These are phyloP conservation scores for Pachliopta kotzebuea DNA, from an alignment of 2,888 invertebrate species.

Conservation along the genomic window DNA sequence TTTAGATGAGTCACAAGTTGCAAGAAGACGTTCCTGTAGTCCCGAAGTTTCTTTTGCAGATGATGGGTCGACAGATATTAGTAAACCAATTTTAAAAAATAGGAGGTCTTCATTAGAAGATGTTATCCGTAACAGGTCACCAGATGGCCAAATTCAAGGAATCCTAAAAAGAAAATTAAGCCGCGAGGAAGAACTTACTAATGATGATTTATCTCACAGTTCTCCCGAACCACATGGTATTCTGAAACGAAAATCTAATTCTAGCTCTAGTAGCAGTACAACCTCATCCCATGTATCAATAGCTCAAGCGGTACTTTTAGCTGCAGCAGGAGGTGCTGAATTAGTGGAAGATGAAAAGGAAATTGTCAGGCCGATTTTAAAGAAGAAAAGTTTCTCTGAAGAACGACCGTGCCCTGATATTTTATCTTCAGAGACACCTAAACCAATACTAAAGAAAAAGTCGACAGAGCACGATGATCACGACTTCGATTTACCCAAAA, in stretches of 20 bases:
- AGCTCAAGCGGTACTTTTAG: constrained; percentile 83
- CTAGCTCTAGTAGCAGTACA: constrained; percentile 83
- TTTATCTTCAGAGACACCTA: constrained; percentile 74
- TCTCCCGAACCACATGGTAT: constrained; percentile 89
- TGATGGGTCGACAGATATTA: constrained; percentile 78
- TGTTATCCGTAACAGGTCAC: constrained; percentile 82
- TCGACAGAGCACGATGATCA: constrained; percentile 88
- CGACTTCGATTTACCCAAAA: constrained; percentile 86
- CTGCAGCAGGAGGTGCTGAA: constrained; percentile 82
- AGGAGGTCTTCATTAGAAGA: constrained; percentile 87
- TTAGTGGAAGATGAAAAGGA: constrained; percentile 80
- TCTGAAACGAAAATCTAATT: constrained; percentile 88
- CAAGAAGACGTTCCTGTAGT: constrained; percentile 84
- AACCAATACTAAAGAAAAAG: constrained; percentile 93
- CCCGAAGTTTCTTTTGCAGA: constrained; percentile 84
- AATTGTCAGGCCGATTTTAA: constrained; percentile 87
- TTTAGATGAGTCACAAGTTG: constrained; percentile 88
- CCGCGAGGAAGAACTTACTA: constrained; percentile 82
- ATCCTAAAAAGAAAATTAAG: constrained; percentile 87
- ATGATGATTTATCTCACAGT: constrained; percentile 81
- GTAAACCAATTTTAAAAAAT: constrained; percentile 84
- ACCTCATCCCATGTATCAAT: constrained; percentile 84
- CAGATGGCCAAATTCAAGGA: constrained; percentile 83
- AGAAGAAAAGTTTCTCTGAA: constrained; percentile 89
- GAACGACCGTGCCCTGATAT: constrained; percentile 81